phyloP scores from a whole-genome alignment of 2,113 vertebrate species.

The Paracanthobrama guichenoti region DNA sequence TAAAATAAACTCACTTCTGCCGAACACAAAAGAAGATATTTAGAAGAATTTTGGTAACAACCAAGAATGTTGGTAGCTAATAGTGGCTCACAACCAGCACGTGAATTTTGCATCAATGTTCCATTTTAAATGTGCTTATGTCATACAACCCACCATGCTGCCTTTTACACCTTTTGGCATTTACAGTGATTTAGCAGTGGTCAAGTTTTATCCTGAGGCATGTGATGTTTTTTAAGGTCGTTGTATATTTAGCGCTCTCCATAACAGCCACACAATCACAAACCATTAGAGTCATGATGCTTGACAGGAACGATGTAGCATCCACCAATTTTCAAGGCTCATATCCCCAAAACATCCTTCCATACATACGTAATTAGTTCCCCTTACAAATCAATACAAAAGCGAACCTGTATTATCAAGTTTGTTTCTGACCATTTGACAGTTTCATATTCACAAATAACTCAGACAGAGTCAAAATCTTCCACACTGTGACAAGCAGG shows the following conservation, averaged over 20 bases:
- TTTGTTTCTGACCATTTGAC: neutral
- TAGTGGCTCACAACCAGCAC: neutral
- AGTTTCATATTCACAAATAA: neutral
- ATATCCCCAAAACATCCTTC: neutral
- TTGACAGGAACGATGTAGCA: neutral
- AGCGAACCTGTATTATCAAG: neutral
- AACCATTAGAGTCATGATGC: slow-evolving; percentile 27
- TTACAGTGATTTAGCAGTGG: slow-evolving; percentile 8
- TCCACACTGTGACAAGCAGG: neutral
- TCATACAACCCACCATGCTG: neutral
- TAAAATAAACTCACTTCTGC: neutral
- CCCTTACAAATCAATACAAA: neutral
- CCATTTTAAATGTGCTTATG: neutral
- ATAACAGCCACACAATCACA: slow-evolving; percentile 12
- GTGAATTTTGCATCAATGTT: neutral
- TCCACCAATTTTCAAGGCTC: neutral
- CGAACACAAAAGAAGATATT: neutral
- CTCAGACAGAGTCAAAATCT: neutral
- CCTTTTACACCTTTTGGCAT: slow-evolving; percentile 23
- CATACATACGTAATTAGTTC: neutral
- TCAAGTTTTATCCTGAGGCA: slow-evolving; percentile 21
- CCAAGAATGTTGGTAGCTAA: neutral
- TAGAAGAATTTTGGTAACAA: neutral
- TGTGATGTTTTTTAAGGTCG: slow-evolving; percentile 17
- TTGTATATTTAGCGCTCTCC: slow-evolving; percentile 13